Conservation (phyloP, 2,888 invertebrate genomes). For the Drosophila affinis region DNA sequence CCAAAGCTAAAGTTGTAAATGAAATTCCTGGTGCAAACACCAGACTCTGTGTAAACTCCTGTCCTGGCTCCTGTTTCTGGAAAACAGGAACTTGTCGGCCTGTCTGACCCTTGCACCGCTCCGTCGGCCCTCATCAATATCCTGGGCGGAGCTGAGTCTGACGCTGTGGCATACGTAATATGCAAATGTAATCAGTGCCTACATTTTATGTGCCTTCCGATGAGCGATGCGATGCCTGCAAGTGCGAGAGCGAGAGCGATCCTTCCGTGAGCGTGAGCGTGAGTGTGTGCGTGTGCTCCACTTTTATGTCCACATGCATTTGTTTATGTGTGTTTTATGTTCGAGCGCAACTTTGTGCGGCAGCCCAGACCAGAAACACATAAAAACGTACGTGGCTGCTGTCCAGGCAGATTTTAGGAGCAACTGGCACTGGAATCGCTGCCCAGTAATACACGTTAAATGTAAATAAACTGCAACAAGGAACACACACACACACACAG, state of each 20-base stretch:
- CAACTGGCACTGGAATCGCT: not conserved
- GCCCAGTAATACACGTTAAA: slow-evolving; percentile 3
- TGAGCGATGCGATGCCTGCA: slow-evolving; percentile 29
- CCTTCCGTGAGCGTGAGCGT: not conserved
- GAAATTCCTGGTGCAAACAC: slow-evolving; percentile 69
- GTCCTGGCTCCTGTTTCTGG: not conserved
- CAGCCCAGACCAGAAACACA: slow-evolving; percentile 23
- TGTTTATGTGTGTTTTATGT: slow-evolving; percentile 72
- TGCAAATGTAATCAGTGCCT: slow-evolving; percentile 78
- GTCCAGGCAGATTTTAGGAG: slow-evolving; percentile 43
- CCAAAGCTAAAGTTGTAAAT: slow-evolving; percentile 72
- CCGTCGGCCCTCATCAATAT: slow-evolving; percentile 64
- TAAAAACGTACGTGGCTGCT: slow-evolving; percentile 41
- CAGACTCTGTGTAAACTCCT: not conserved
- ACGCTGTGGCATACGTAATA: slow-evolving; percentile 51
- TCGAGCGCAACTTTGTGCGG: slow-evolving; percentile 63
- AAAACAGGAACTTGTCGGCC: slow-evolving; percentile 9
- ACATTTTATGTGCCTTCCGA: slow-evolving; percentile 59
- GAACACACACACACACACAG: not conserved
- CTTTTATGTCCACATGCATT: slow-evolving; percentile 70
- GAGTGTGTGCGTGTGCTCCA: slow-evolving; percentile 22
- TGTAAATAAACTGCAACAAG: slow-evolving; percentile 1
- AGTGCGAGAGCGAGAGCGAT: slow-evolving; percentile 6
- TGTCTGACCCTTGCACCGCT: slow-evolving; percentile 36
- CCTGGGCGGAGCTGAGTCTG: not conserved